phyloP scores from a whole-genome alignment of 2,888 invertebrate genomes.

The Aporophyla nigra region DNA sequence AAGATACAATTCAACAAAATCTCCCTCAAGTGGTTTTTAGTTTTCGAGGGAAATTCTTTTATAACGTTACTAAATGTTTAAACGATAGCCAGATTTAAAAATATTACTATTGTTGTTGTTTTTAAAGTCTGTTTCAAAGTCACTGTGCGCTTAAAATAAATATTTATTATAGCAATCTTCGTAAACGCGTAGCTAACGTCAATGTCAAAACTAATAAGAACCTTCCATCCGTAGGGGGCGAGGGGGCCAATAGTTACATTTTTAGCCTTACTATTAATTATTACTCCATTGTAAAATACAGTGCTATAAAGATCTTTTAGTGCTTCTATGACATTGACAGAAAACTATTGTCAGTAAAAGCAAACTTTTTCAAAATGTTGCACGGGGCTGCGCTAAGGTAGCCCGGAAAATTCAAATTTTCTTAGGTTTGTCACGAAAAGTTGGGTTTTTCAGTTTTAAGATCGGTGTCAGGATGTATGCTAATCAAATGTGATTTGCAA shows the following conservation, averaged over 20 bases:
- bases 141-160: not conserved
- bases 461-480: too few species aligned
- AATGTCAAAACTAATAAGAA: not conserved
- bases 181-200: constrained; percentile 31
- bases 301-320: not conserved
- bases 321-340: not conserved
- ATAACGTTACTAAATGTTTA: too few species aligned
- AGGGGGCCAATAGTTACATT: not conserved
- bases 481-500: not conserved
- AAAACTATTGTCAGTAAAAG: not conserved
- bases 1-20: too few species aligned
- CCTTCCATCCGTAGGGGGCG: constrained; percentile 14
- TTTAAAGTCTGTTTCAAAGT: not conserved
- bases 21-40: too few species aligned
- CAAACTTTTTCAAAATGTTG: not conserved
- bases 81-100: too few species aligned
- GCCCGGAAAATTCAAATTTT: not conserved
- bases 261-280: not conserved
- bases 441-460: too few species aligned
- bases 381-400: not conserved
- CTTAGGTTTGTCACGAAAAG: not conserved
- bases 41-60: not conserved
- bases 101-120: not conserved
- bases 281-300: too few species aligned
- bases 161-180: constrained; percentile 3